A percentile compares a stretch with the other conserved stretches of the same genome.
Conservation (phyloP, 2,888 invertebrate species). For the Achlya flavicornis region DNA sequence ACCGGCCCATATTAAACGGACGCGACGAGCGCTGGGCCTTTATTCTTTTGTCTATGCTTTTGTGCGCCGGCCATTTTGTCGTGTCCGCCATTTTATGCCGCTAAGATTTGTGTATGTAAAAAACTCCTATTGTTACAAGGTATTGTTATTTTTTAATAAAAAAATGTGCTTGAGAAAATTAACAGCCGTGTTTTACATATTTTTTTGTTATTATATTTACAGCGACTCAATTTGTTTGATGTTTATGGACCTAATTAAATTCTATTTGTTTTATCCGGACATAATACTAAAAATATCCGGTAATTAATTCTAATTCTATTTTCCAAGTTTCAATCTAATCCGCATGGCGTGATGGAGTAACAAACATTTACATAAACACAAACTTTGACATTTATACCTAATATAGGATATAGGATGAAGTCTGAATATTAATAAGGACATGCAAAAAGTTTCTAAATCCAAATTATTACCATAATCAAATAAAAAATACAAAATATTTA, state of each 20-base stretch:
- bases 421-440: too few species aligned
- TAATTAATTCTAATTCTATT: too few species aligned
- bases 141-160: conserved; percentile 13
- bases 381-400: too few species aligned
- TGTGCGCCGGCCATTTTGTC: conserved; percentile 57
- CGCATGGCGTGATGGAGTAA: too few species aligned
- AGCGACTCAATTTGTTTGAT: not conserved
- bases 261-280: too few species aligned
- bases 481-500: not conserved
- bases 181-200: conserved; percentile 11
- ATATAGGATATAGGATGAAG: too few species aligned
- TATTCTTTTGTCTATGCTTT: conserved; percentile 75
- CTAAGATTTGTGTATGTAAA: conserved; percentile 62
- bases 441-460: not conserved
- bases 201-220: not conserved
- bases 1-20: conserved; percentile 73
- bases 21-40: conserved; percentile 60
- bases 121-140: conserved; percentile 41
- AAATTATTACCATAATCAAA: not conserved
- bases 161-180: conserved; percentile 13
- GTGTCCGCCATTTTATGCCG: conserved; percentile 59
- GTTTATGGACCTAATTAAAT: not conserved
- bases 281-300: too few species aligned
- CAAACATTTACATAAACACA: too few species aligned
- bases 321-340: too few species aligned